These are phyloP conservation scores for Drosophila rellima DNA, from an alignment of 2,888 invertebrate genomes.

Conservation along the genomic window DNA sequence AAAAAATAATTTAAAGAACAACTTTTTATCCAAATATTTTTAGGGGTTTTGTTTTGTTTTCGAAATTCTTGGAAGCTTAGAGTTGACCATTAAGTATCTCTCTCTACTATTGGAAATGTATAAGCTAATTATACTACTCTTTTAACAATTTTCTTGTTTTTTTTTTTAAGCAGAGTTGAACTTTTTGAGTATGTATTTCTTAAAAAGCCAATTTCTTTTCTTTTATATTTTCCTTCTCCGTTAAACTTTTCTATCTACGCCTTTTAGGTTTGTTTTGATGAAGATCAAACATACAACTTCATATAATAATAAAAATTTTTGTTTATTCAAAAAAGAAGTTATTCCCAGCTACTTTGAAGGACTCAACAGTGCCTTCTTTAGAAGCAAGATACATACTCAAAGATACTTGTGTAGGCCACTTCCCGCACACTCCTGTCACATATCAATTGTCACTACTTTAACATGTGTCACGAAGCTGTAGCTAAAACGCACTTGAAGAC, in stretches of 20 bases:
- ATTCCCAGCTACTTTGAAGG: too few relatives aligned
- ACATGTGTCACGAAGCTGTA: constrained; percentile 48
- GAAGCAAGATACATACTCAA: not conserved
- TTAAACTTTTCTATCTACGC: too few relatives aligned
- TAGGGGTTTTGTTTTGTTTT: not conserved
- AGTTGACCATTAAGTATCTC: not conserved
- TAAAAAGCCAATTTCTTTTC: too few relatives aligned
- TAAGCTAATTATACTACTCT: not conserved
- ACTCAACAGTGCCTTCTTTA: not conserved
- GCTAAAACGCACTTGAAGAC: constrained; percentile 43
- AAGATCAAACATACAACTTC: not conserved
- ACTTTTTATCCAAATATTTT: not conserved
- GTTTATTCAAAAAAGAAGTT: not conserved
- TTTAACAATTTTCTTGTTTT: too few relatives aligned
- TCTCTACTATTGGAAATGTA: too few relatives aligned
- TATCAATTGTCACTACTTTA: constrained; percentile 65
- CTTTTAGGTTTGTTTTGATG: not conserved
- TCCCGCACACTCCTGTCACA: constrained; percentile 38
- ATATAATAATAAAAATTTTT: not conserved
- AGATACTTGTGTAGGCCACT: constrained; percentile 1
- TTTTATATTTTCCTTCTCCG: too few relatives aligned
- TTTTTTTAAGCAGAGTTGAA: too few relatives aligned
- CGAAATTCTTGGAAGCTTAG: not conserved
- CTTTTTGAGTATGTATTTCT: too few relatives aligned
- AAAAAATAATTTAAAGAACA: not conserved